These are phyloP conservation scores for Microchirus variegatus DNA, from an alignment of 2,797 vertebrate genomes.

Conservation along the genomic window DNA sequence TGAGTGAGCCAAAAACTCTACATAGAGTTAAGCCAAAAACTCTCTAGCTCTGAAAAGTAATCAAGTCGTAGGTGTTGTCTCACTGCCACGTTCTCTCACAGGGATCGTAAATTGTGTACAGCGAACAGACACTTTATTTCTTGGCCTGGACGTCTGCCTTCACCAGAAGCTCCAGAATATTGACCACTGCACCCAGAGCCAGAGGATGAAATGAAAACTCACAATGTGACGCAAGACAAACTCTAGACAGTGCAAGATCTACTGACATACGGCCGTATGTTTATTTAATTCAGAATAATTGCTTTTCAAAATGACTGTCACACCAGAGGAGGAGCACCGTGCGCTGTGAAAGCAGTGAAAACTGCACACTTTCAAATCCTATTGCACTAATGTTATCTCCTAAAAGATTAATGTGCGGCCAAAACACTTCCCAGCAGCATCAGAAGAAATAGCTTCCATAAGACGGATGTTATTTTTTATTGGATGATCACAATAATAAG, in stretches of 20 bases:
- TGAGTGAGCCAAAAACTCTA: too few relatives aligned
- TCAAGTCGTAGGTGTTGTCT: too few relatives aligned
- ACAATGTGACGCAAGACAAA: background rate
- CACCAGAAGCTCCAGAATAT: too few relatives aligned
- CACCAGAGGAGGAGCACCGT: background rate
- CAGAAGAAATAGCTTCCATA: background rate
- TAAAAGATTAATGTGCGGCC: slow-evolving; percentile 8
- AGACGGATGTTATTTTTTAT: slow-evolving; percentile 20
- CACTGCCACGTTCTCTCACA: too few relatives aligned
- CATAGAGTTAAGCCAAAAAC: too few relatives aligned
- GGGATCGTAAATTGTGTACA: too few relatives aligned
- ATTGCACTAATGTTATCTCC: background rate
- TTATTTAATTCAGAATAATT: background rate
- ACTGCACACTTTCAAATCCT: slow-evolving; percentile 3
- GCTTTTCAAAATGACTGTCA: background rate
- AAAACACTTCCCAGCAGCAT: slow-evolving; percentile 20
- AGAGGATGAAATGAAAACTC: background rate
- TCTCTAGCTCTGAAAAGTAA: too few relatives aligned
- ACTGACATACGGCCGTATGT: background rate
- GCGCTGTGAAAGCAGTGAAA: background rate
- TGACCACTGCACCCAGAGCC: too few relatives aligned
- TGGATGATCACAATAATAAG: slow-evolving; percentile 38
- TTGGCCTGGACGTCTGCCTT: too few relatives aligned
- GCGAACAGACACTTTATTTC: too few relatives aligned
- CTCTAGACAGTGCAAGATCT: background rate